Evolutionary conservation across 2,113 vertebrate genomes (phyloP).

Genomic region (Cygnus atratus): DNA sequence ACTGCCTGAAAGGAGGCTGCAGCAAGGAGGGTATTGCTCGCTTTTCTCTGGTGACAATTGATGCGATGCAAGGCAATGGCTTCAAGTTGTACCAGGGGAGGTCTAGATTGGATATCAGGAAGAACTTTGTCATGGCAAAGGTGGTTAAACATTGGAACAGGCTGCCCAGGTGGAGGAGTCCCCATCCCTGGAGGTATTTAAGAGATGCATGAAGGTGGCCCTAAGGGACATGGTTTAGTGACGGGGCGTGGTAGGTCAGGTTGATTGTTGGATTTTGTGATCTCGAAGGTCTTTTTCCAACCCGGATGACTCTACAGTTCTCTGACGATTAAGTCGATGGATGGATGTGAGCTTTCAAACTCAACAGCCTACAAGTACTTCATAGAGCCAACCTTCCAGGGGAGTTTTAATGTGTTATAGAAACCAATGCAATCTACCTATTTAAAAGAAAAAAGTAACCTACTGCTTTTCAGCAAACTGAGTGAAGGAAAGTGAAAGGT

Average conservation of each 20-base stretch:
- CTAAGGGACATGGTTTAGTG: neutral
- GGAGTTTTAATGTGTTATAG: neutral
- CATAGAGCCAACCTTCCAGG: neutral
- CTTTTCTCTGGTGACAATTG: neutral
- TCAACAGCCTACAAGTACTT: neutral
- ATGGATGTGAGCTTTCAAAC: neutral
- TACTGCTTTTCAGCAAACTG: neutral
- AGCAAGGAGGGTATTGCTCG: too few relatives aligned
- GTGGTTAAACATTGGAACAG: neutral
- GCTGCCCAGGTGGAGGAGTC: neutral
- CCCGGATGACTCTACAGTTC: too few relatives aligned
- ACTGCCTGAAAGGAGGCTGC: neutral
- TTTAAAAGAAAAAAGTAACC: too few relatives aligned
- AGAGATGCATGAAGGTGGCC: neutral
- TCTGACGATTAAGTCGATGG: neutral
- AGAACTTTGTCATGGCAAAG: neutral
- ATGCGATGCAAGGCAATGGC: neutral
- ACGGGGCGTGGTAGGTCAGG: neutral
- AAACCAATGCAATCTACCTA: neutral
- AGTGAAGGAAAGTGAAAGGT: neutral
- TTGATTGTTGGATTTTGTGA: too few relatives aligned
- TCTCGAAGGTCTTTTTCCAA: too few relatives aligned
- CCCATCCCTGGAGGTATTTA: neutral
- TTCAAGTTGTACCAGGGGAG: neutral
- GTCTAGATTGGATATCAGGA: neutral